A percentile compares a stretch with the other conserved stretches of the same genome.
phyloP scores from a whole-genome alignment of 2,797 vertebrate genomes.

The Cuniculus paca region DNA sequence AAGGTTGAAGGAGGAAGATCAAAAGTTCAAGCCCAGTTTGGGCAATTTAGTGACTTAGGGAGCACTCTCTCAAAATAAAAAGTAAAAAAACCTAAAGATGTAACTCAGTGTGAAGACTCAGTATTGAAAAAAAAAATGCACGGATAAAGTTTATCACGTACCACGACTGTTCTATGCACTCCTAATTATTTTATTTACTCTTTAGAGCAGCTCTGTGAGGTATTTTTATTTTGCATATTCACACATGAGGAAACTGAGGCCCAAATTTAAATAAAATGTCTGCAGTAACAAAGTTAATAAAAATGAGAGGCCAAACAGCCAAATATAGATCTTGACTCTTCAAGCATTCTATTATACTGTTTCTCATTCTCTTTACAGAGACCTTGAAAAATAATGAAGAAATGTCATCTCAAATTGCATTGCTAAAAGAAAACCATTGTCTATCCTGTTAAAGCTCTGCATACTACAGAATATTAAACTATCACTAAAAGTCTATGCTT shows the following conservation, averaged over 20 bases:
- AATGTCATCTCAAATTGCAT: not conserved
- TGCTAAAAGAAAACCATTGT: not conserved
- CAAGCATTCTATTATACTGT: not conserved
- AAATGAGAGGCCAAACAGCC: not conserved
- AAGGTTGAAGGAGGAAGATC: not conserved
- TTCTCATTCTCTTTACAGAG: not conserved
- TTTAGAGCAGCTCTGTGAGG: not conserved
- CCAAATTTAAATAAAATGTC: not conserved
- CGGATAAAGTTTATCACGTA: not conserved
- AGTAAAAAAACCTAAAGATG: not conserved
- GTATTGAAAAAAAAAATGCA: not conserved
- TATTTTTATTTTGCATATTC: not conserved
- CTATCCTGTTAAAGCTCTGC: not conserved
- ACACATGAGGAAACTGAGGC: not conserved
- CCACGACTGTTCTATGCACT: not conserved
- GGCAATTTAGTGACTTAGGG: not conserved
- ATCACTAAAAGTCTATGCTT: not conserved
- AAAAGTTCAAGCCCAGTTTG: not conserved
- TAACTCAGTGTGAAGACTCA: not conserved
- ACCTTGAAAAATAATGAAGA: conserved; percentile 14
- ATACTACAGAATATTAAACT: not conserved
- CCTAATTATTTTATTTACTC: not conserved
- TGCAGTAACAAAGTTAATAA: not conserved
- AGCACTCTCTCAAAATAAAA: not conserved
- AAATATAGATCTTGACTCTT: conserved; percentile 3